These are phyloP conservation scores for Luffia ferchaultella DNA, from an alignment of 2,888 invertebrate species.

Conservation along the genomic window DNA sequence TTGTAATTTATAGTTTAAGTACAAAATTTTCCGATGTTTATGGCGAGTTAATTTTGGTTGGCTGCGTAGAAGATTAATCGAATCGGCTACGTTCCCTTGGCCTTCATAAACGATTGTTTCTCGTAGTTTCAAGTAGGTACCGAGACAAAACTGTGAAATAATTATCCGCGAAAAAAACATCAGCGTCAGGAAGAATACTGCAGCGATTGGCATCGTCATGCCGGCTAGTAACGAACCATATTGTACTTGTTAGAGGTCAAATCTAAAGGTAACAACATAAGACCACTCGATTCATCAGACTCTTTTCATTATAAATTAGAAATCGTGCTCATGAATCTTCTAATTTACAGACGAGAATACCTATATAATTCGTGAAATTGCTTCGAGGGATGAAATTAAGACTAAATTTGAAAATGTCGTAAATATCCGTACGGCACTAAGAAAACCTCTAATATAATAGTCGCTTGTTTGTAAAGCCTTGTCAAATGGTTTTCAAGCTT, in stretches of 20 bases:
- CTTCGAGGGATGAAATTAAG: too few relatives aligned
- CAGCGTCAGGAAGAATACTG: background rate
- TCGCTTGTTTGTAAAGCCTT: too few relatives aligned
- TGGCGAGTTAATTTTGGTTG: background rate
- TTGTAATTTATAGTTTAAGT: background rate
- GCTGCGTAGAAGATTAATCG: background rate
- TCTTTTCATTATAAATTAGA: background rate
- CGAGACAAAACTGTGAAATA: background rate
- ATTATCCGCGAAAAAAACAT: background rate
- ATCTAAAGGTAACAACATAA: background rate
- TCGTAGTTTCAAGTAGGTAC: background rate
- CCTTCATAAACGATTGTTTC: background rate
- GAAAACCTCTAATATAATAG: too few relatives aligned
- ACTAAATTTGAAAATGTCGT: too few relatives aligned
- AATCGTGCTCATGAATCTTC: too few relatives aligned
- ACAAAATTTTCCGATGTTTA: background rate
- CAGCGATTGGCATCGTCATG: background rate
- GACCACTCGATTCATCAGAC: background rate
- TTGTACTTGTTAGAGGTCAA: background rate
- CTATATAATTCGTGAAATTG: too few relatives aligned
- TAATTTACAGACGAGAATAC: too few relatives aligned
- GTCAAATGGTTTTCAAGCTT: too few relatives aligned
- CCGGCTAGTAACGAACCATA: background rate
- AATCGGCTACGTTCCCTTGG: background rate
- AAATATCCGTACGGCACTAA: too few relatives aligned